Percentiles rank a stretch among this genome's conserved stretches.
Evolutionary conservation across 2,113 vertebrate species (phyloP).

Genomic region (Danio rerio): DNA sequence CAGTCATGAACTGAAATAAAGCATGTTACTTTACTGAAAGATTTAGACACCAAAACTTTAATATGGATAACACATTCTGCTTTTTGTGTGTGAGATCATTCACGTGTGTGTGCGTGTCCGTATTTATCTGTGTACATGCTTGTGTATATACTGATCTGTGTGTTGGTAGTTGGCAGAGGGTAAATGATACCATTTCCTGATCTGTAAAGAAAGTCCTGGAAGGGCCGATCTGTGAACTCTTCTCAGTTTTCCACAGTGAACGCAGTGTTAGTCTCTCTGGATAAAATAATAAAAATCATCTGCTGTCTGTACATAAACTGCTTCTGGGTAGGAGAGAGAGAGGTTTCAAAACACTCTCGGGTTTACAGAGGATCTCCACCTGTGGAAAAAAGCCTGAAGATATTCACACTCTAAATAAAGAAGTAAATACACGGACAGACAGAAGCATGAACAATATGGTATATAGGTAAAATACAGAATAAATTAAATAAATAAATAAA

Average conservation of each 20-base stretch:
- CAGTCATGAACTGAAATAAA: background rate
- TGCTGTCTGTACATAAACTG: background rate
- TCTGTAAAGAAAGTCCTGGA: background rate
- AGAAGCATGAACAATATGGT: no score
- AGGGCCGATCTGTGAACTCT: background rate
- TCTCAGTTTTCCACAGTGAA: background rate
- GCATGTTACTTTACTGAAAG: no score
- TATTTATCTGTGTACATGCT: background rate
- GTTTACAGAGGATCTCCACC: background rate
- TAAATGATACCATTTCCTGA: background rate
- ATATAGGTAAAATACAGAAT: no score
- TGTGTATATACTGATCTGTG: background rate
- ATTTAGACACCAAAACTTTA: background rate
- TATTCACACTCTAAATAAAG: background rate
- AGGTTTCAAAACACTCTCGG: background rate
- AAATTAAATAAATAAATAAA: no score
- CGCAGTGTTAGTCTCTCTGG: background rate
- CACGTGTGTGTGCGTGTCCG: background rate
- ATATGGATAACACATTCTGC: background rate
- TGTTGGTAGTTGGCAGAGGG: background rate
- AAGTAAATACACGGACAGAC: no score
- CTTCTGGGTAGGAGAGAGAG: background rate
- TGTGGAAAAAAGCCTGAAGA: background rate
- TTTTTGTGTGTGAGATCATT: background rate
- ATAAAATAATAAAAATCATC: background rate